A percentile compares a stretch with the other conserved stretches of the same genome.
Evolutionary conservation across 2,888 invertebrate genomes (phyloP).

Genomic region (Apamea epomidion): DNA sequence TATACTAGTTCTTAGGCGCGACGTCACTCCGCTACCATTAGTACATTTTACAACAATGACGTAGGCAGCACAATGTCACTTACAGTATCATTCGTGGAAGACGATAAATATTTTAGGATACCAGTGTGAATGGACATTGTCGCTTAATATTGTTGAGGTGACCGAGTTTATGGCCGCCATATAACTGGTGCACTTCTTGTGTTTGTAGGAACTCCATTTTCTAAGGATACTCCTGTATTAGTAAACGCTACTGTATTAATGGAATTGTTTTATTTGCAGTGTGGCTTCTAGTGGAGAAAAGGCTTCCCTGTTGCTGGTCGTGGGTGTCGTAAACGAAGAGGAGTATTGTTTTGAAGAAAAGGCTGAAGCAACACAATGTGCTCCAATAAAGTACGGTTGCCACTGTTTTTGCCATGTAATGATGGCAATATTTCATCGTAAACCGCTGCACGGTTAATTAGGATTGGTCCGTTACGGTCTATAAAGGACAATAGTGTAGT

Average conservation of each 20-base stretch:
- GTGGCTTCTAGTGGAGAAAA: background rate
- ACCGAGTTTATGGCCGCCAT: slow-evolving; percentile 82
- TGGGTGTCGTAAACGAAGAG: background rate
- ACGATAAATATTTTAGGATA: slow-evolving; percentile 85
- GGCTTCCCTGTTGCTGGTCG: background rate
- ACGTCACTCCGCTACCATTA: slow-evolving; percentile 49
- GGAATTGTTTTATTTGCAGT: slow-evolving; percentile 5
- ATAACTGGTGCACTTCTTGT: slow-evolving; percentile 75
- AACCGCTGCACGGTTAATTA: background rate
- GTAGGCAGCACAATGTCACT: slow-evolving; percentile 69
- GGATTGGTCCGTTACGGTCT: background rate
- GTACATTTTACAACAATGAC: slow-evolving; percentile 62
- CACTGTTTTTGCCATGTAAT: slow-evolving; percentile 19
- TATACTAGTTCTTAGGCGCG: slow-evolving; percentile 6
- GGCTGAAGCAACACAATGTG: background rate
- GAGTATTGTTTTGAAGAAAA: slow-evolving; percentile 28
- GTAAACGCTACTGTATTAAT: slow-evolving; percentile 33
- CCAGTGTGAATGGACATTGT: slow-evolving; percentile 85
- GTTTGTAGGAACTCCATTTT: slow-evolving; percentile 70
- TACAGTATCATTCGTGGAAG: slow-evolving; percentile 65
- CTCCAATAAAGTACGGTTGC: slow-evolving; percentile 23
- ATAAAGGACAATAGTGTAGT: background rate
- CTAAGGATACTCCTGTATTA: slow-evolving; percentile 41
- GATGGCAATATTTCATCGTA: slow-evolving; percentile 23
- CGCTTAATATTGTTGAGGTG: slow-evolving; percentile 80